Base-by-base conservation (phyloP, 2,888 invertebrate genomes). In the Eupelmus urozonus region DNA sequence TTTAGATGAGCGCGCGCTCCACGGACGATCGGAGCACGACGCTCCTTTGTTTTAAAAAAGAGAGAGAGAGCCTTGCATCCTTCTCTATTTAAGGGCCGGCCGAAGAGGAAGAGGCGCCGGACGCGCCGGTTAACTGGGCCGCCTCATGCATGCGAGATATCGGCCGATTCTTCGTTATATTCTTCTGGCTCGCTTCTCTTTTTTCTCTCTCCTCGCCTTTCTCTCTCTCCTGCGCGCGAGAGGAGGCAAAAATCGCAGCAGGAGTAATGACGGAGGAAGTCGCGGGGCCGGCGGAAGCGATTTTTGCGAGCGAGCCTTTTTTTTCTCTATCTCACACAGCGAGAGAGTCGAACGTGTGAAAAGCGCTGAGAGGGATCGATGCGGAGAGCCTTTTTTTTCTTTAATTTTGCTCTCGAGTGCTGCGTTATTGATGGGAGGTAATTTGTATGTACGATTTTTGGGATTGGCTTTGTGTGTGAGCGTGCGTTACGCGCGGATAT, bases 1-100 rank as follows among this genome's bases (percentile, higher is more conserved):
- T 88, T 89, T 88, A 89, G 88, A 89, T 89, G 89, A 89, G 83
- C 84, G 34, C 23, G 42, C 63, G 67, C 49, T 13, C 51, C 62
- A 34, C 67, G 51, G 67, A 29, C 66, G 65, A 59, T 66, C 65
- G 74, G 69, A 51, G 20, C 59, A n/a, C 59, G 34, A 13, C 16
- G 59, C 53, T 70, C 23, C 23, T 45, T 51, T 34, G 20, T 69
- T 27, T 16, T 62, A 34, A 34, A 9, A 34, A 3, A 34, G 34
- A 34, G 34, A 34, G 34, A 34, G 34, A 34, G 9, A 34, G 49
- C 13, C n/a, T n/a, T n/a, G n/a, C n/a, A 2, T 73, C 51, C 53
- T 71, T 57, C 59, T 80, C 76, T 72, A 66, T 60, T 62, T 72
- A 57, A 76, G 67, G 53, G 69, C 18, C 62, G 53, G 23, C 16